These are phyloP conservation scores for Ctenopoma multispine DNA, from an alignment of 2,797 vertebrate genomes.

Conservation along the genomic window DNA sequence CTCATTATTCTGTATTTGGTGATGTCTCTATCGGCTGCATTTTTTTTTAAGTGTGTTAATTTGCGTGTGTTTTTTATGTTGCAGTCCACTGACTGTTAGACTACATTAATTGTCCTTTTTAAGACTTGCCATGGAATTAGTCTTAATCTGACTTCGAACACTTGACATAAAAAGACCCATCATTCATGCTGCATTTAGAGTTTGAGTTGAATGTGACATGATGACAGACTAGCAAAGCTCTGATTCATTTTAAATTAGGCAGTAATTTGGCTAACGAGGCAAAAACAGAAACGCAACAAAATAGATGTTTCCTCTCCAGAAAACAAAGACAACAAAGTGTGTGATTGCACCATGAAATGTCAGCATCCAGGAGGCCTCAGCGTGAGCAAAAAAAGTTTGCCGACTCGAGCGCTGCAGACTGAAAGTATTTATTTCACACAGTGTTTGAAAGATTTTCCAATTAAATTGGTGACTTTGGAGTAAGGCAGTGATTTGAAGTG, in stretches of 20 bases:
- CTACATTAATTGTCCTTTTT: too few species aligned
- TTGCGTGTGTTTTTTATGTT: too few species aligned
- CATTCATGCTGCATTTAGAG: conserved; percentile 9
- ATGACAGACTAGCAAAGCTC: background rate
- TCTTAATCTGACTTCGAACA: background rate
- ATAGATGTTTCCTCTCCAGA: conserved; percentile 28
- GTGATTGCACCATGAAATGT: conserved; percentile 12
- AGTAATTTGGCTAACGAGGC: conserved; percentile 29
- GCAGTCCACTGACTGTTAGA: too few species aligned
- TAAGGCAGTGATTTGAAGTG: conserved; percentile 31
- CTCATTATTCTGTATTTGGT: too few species aligned
- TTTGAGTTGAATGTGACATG: background rate
- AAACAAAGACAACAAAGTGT: conserved; percentile 21
- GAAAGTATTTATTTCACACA: conserved; percentile 27
- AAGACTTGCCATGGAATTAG: too few species aligned
- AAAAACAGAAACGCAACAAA: conserved; percentile 6
- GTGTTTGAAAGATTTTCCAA: conserved; percentile 49
- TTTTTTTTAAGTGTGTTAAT: too few species aligned
- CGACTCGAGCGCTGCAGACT: background rate
- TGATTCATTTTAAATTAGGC: conserved; percentile 25
- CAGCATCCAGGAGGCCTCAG: background rate
- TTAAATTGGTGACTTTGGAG: conserved; percentile 42
- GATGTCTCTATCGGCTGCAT: too few species aligned
- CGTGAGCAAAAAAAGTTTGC: conserved; percentile 10
- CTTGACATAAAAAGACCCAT: background rate